phyloP scores from a whole-genome alignment of 1,140 invertebrate species.

The Drosophila parvula region DNA sequence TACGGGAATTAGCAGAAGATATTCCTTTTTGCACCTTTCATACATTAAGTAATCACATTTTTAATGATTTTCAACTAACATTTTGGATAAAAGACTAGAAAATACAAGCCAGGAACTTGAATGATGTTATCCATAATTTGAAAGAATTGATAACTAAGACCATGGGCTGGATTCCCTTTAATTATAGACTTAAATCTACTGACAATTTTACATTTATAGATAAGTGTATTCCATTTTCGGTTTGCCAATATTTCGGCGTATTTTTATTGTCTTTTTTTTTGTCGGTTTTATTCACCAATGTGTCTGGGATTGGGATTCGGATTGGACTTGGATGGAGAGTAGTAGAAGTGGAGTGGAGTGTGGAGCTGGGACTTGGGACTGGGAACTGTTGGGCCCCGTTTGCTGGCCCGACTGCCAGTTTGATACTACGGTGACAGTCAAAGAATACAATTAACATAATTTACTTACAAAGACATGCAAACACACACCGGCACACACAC shows the following conservation, averaged over 20 bases:
- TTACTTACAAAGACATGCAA: slow-evolving; percentile 69
- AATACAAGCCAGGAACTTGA: too few relatives aligned
- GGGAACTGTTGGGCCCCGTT: slow-evolving; percentile 19
- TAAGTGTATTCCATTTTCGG: slow-evolving; percentile 12
- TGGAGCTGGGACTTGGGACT: not conserved
- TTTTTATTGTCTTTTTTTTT: not conserved
- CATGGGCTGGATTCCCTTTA: not conserved
- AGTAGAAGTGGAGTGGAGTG: not conserved
- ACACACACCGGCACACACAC: slow-evolving; percentile 19
- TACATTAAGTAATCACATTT: too few relatives aligned
- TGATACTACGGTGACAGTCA: slow-evolving; percentile 65
- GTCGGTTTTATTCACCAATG: slow-evolving; percentile 8
- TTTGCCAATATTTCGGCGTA: not conserved
- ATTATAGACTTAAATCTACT: not conserved
- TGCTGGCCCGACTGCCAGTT: slow-evolving; percentile 12
- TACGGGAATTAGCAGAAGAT: too few relatives aligned
- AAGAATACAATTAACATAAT: slow-evolving; percentile 81
- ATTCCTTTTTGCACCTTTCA: too few relatives aligned
- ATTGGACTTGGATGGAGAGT: not conserved
- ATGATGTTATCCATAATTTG: too few relatives aligned
- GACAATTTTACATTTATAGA: not conserved
- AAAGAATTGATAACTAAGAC: too few relatives aligned
- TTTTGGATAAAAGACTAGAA: too few relatives aligned
- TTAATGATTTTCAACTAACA: too few relatives aligned
- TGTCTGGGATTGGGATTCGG: slow-evolving; percentile 9